Conservation (phyloP, 37 sponge, comb jelly and placozoan species). For the Cladorhizidae sp. region DNA sequence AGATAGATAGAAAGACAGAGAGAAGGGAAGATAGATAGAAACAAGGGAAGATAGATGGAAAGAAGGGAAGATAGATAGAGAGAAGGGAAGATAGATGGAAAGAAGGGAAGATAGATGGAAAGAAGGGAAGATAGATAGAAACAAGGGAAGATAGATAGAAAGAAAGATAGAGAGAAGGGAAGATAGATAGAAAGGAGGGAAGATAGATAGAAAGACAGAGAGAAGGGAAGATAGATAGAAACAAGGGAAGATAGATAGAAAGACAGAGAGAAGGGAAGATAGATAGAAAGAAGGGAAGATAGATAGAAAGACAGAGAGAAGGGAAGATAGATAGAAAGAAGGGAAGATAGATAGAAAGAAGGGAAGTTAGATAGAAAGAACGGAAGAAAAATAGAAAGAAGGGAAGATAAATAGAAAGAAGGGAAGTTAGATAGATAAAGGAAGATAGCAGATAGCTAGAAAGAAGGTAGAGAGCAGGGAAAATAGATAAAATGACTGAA, state of each 20-base stretch:
- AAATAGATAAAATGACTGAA: constrained; percentile 34
- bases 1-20: no score
- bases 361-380: constrained; percentile 16
- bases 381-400: constrained; percentile 17
- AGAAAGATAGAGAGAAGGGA: no score
- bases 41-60: no score
- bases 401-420: not conserved
- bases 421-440: constrained; percentile 45
- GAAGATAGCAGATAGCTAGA: constrained; percentile 29
- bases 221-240: constrained; percentile 39
- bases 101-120: no score
- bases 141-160: no score
- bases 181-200: no score
- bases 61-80: no score
- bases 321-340: constrained; percentile 25
- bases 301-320: constrained; percentile 31
- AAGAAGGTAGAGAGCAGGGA: constrained; percentile 28
- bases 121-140: no score
- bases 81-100: no score
- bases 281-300: constrained; percentile 28
- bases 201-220: constrained; percentile 38
- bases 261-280: constrained; percentile 33
- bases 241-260: constrained; percentile 1
- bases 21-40: no score
- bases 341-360: constrained; percentile 22